Evolutionary conservation across 1,140 invertebrate genomes (phyloP), one percentile per base, ranked within the genome.

Genomic region (Conus ventricosus): DNA sequence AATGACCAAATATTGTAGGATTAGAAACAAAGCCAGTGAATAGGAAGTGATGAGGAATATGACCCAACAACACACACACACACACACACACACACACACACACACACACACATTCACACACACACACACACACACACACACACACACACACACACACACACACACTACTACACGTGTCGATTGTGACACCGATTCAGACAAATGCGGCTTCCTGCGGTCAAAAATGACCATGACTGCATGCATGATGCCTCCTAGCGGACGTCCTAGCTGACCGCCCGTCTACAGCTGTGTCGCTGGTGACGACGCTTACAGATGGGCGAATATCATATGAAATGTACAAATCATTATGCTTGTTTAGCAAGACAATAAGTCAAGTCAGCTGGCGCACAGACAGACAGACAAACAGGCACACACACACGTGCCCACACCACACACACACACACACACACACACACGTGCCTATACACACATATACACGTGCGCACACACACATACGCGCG

Each of bases 81-180:
- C 23, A 3, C 1, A 39, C 76, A 13, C 27, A 78, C n/a, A 13
- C 13, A 78, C n/a, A 13, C n/a, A 78, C 27, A 39, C 13, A 25
- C 27, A 39, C 27, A 78, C 76, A 39, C 27, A 78, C 27, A 25
- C 27, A 39, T 6, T 51, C 13, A 78, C 13, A 78, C 76, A 39
- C 76, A 78, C 76, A 78, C 76, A 39, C 76, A 78, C 76, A 78
- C 76, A 78, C 76, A 78, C 76, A 78, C 76, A 78, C 76, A 78
- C 76, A 39, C 76, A 78, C 76, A 39, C 76, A 78, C 76, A 39
- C 76, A 78, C 76, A 78, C 76, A 78, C 76, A 39, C 76, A 27
- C 76, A 78, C 76, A 78, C 76, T 39, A 6, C 6, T 25, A 78
- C 76, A 78, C 8, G 39, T 25, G 39, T 25, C 3, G n/a, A 78